phyloP scores from a whole-genome alignment of 2,797 vertebrate species.

The Telmatherina bonti region DNA sequence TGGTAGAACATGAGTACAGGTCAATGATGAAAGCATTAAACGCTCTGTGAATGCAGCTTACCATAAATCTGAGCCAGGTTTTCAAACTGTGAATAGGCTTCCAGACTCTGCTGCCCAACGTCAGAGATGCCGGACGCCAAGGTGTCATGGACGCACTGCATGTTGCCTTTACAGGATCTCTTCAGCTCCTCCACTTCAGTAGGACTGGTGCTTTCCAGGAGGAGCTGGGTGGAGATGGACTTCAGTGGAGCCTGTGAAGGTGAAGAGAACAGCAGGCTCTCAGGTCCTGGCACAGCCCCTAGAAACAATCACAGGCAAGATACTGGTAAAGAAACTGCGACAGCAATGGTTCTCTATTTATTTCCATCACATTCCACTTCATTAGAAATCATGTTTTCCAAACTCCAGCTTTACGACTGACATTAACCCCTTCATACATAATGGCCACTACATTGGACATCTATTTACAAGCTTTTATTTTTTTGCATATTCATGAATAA shows the following conservation, averaged over 20 bases:
- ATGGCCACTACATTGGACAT: no score
- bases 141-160: constrained; percentile 81
- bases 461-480: no score
- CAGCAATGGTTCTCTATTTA: no score
- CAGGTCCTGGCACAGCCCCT: constrained; percentile 87
- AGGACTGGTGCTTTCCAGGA: constrained; percentile 71
- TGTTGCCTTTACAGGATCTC: constrained; percentile 71
- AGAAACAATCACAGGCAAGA: constrained; percentile 11
- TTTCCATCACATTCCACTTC: no score
- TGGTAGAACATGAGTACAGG: constrained; percentile 21
- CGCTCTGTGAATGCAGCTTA: constrained; percentile 39
- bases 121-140: constrained; percentile 68
- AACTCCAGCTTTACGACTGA: no score
- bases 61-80: constrained; percentile 72
- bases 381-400: no score
- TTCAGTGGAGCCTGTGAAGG: constrained; percentile 58
- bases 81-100: constrained; percentile 65
- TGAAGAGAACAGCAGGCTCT: constrained; percentile 81
- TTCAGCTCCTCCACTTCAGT: constrained; percentile 54
- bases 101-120: constrained; percentile 74
- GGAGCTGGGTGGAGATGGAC: constrained; percentile 47
- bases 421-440: no score
- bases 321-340: not conserved
- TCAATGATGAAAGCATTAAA: not conserved
- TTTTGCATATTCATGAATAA: no score